Conservation (phyloP, 2,113 vertebrate genomes). For the Ceyx melanurus region DNA sequence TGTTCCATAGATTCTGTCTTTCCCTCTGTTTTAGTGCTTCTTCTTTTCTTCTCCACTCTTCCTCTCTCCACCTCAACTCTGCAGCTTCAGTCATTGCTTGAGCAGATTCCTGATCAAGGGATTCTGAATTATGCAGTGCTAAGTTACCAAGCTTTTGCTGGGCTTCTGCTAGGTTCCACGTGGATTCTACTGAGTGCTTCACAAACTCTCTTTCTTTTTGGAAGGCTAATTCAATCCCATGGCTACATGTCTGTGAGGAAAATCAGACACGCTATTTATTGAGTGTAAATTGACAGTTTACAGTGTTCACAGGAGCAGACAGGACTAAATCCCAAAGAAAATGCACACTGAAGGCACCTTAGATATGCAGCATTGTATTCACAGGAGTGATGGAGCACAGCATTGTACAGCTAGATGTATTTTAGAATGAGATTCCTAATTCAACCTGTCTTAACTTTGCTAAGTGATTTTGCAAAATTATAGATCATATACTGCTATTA, state of each 20-base stretch:
- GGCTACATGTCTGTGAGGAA: constrained; percentile 71
- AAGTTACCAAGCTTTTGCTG: constrained; percentile 91
- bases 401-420: neutral
- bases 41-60: constrained; percentile 96
- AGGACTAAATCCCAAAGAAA: neutral
- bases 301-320: neutral
- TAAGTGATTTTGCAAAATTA: neutral
- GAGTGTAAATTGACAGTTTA: neutral
- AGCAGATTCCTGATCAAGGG: constrained; percentile 89
- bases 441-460: neutral
- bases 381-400: neutral
- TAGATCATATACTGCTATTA: neutral
- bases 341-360: neutral
- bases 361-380: neutral
- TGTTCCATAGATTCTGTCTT: constrained; percentile 80
- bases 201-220: constrained; percentile 88
- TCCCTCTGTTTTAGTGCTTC: constrained; percentile 84
- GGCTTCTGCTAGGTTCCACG: constrained; percentile 94
- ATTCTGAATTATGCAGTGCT: constrained; percentile 92
- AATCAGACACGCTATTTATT: constrained; percentile 12
- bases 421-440: neutral
- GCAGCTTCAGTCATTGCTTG: constrained; percentile 81
- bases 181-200: constrained; percentile 89
- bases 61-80: constrained; percentile 86
- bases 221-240: constrained; percentile 86